phyloP scores from a whole-genome alignment of 2,113 vertebrate species.

The Dromaius novaehollandiae region DNA sequence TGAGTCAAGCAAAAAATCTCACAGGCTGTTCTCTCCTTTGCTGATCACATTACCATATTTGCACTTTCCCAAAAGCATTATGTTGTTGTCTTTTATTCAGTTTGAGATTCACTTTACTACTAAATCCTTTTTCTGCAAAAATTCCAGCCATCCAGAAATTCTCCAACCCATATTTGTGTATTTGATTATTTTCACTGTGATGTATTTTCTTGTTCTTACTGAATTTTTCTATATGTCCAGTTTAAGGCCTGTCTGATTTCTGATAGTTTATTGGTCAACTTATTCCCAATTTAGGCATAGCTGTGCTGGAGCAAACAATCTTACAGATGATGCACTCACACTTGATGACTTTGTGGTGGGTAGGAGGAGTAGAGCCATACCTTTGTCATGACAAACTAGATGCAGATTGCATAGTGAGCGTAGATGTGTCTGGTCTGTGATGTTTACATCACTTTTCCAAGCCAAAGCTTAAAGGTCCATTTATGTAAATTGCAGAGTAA shows the following conservation, averaged over 20 bases:
- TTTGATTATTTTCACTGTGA: not conserved
- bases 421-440: not conserved
- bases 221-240: not conserved
- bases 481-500: not conserved
- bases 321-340: not conserved
- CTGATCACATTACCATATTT: not conserved
- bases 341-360: not conserved
- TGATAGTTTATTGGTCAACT: not conserved
- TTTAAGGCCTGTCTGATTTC: not conserved
- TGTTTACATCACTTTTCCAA: not conserved
- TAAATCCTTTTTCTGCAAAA: not conserved
- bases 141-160: not conserved
- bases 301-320: not conserved
- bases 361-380: not conserved
- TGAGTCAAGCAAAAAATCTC: not conserved
- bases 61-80: not conserved
- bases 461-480: not conserved
- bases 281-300: not conserved
- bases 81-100: not conserved
- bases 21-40: not conserved
- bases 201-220: not conserved
- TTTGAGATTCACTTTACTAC: not conserved
- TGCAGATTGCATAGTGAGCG: not conserved
- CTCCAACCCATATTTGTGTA: not conserved
- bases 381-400: not conserved